Conservation (phyloP, 1,140 invertebrate species). For the Diploscapter pachys region DNA sequence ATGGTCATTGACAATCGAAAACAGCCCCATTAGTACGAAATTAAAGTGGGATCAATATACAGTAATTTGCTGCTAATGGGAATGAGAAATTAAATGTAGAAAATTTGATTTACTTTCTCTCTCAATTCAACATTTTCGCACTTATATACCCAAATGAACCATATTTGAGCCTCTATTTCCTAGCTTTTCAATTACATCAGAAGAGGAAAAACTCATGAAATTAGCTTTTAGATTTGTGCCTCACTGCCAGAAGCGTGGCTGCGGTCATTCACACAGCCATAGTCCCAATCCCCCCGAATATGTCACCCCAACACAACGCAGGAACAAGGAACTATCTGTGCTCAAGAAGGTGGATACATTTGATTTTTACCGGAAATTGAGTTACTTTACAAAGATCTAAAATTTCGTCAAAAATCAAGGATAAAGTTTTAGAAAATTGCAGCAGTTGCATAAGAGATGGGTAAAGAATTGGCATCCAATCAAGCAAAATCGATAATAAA, state of each 20-base stretch:
- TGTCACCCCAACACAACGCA: slow-evolving; percentile 53
- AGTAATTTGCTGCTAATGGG: too few relatives aligned
- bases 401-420: neutral
- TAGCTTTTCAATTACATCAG: neutral
- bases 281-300: slow-evolving; percentile 41
- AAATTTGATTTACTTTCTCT: neutral
- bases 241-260: slow-evolving; percentile 56
- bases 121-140: neutral
- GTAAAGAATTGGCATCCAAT: slow-evolving; percentile 10
- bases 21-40: too few relatives aligned
- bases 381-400: too few relatives aligned
- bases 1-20: too few relatives aligned
- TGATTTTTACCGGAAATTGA: neutral
- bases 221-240: slow-evolving; percentile 42
- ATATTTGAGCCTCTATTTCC: too few relatives aligned
- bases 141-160: too few relatives aligned
- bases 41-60: too few relatives aligned
- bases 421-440: slow-evolving; percentile 10
- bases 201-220: slow-evolving; percentile 20
- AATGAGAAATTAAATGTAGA: too few relatives aligned
- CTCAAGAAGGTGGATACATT: slow-evolving; percentile 9
- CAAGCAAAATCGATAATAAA: slow-evolving; percentile 4
- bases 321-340: slow-evolving; percentile 40
- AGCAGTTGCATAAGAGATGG: neutral
- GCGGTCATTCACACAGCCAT: slow-evolving; percentile 38